phyloP scores from a whole-genome alignment of 2,888 invertebrate genomes.

The Trachelus tabidus region DNA sequence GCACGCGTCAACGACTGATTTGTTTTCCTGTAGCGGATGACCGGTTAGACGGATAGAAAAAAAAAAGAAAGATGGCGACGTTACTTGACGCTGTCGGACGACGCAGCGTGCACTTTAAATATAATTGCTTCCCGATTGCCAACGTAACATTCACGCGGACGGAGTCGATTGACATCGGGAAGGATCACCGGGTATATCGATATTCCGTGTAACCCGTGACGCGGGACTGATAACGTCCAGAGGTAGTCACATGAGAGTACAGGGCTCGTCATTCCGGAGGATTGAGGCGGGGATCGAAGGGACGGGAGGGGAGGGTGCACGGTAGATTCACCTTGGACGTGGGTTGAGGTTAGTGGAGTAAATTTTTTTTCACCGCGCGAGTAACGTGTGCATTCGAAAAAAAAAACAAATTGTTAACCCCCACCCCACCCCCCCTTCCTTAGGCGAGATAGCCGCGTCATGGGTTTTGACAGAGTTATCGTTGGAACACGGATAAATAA shows the following conservation, averaged over 20 bases:
- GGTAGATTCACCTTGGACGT: not conserved
- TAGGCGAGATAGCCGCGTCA: not conserved
- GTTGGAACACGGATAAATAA: not conserved
- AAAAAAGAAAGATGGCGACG: not conserved
- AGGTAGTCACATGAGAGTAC: not conserved
- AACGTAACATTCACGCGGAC: not conserved
- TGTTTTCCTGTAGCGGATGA: not conserved
- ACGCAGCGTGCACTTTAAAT: not conserved
- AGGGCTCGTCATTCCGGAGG: not conserved
- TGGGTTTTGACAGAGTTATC: not conserved
- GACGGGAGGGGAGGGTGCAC: too few relatives aligned
- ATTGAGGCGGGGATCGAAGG: not conserved
- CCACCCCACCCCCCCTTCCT: not conserved
- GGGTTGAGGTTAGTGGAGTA: not conserved
- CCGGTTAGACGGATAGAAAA: not conserved
- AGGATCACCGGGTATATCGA: not conserved
- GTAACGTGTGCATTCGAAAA: not conserved
- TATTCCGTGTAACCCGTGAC: not conserved
- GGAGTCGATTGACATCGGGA: not conserved
- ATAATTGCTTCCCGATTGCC: not conserved
- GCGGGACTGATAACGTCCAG: not conserved
- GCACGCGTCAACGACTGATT: not conserved
- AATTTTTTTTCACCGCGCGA: too few relatives aligned
- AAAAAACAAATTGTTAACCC: not conserved
- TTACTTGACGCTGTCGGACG: not conserved